Evolutionary conservation across 2,113 vertebrate species (phyloP), one percentile per base, ranked within the genome.

Genomic region (Tichodroma muraria): DNA sequence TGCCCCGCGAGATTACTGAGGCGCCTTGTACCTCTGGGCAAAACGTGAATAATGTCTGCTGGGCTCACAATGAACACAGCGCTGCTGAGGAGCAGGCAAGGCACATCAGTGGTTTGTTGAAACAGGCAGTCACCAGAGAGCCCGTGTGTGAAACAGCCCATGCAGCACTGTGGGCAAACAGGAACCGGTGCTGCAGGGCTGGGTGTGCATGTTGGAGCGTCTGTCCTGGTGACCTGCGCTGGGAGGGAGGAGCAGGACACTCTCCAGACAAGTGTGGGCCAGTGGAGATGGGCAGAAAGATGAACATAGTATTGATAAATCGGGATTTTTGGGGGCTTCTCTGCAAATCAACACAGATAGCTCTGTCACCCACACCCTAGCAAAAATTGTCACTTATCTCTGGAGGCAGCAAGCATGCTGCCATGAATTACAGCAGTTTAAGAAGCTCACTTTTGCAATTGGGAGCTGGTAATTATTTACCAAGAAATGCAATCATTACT

Each of bases 301-400:
- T 30, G 24, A 89, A 61, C 40, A 49, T 19, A 78, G 44, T 42
- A 42, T n/a, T 71, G 76, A 57, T 66, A 84, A 89, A 70, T 20
- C 0, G 5, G 27, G 8, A 21, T n/a, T 52, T 63, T 77, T 9
- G 47, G 52, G 85, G n/a, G 18, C 17, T 93, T 80, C 5, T 4
- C 60, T 88, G 81, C 40, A 94, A 80, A 93, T 83, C 71, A 91
- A 71, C 75, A 91, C 81, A 91, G 87, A 91, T 63, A 85, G 59
- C 60, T 95, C 71, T 80, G 73, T 95, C 89, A 91, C 79, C 87
- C 76, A 80, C 79, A 85, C 22, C 68, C 75, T 37, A 63, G 63
- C 15, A 92, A 91, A 93, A 96, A 77, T 15, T 66, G 27, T 63
- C 71, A 66, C 93, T 85, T 89, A 35, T 61, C 60, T 75, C 65